Evolutionary conservation across 2,888 invertebrate species (phyloP), one percentile per base, ranked within the genome.

Genomic region (Augiades crinisus): DNA sequence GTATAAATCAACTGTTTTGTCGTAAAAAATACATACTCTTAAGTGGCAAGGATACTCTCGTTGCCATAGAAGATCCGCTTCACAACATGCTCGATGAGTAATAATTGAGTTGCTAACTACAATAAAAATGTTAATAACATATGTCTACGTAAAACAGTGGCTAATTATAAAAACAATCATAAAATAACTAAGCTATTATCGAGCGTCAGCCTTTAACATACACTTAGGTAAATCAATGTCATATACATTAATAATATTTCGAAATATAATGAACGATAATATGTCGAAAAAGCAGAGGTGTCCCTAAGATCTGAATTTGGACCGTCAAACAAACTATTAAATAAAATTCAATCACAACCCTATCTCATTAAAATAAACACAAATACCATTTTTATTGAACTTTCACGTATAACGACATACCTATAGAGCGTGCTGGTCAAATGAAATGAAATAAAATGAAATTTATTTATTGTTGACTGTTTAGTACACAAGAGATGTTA

Each of bases 41-140:
- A 65, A 64, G 67, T 50, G 53, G 53, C 60, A 61, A 54, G n/a
- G n/a, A n/a, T n/a, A n/a, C n/a, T n/a, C 56, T 40, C 53, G 59
- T 71, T 22, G 45, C 51, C 36, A 46, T 38, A 44, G 50, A 54
- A 70, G 67, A 73, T 75, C 68, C 59, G 63, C 60, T 51, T 72
- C 47, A 56, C 60, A 64, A 70, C 64, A 19, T 19, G 30, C 46
- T 12, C 19, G 19, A 47, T 27, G 30, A 36, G 16, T 36, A 45
- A n/a, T n/a, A n/a, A n/a, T n/a, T n/a, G n/a, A 30, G 12, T 19
- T 31, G 1, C 27, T 44, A 31, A 19, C 36, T 16, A 27, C 36
- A 19, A 37, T 38, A 44, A 47, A 46, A 47, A 47, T 47, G 46
- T 37, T 47, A 47, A 47, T 47, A 10, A 19, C 27, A 33, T n/a